Percentiles rank a stretch among this genome's conserved stretches.
Conservation (phyloP, 1,140 invertebrate species). For the Copidosoma floridanum region DNA sequence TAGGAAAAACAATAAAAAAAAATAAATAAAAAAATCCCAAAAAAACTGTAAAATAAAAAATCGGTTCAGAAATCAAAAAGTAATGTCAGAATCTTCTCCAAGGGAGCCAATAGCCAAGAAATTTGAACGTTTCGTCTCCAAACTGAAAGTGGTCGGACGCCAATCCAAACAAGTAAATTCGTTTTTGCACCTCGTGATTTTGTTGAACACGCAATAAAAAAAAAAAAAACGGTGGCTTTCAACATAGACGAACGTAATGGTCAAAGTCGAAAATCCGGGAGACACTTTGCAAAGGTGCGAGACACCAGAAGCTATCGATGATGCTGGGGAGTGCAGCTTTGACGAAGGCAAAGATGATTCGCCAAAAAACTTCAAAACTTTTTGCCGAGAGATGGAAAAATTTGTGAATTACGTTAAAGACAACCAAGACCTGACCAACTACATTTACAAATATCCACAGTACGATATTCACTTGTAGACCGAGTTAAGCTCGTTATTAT, state of each 20-base stretch:
- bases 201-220: no score
- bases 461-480: constrained; percentile 18
- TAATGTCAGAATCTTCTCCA: constrained; percentile 11
- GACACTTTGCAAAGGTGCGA: not conserved
- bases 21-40: constrained; percentile 4
- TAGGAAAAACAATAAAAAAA: not conserved
- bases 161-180: constrained; percentile 9
- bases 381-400: constrained; percentile 32
- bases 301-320: not conserved
- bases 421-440: constrained; percentile 28
- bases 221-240: no score
- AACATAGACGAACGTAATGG: not conserved
- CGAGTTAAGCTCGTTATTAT: not conserved
- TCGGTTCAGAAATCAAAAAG: no score
- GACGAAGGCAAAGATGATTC: not conserved
- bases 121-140: constrained; percentile 26
- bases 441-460: constrained; percentile 37
- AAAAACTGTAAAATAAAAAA: no score
- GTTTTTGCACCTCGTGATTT: not conserved
- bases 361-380: constrained; percentile 5
- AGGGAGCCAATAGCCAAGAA: not conserved
- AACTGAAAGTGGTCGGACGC: constrained; percentile 26
- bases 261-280: not conserved
- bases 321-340: not conserved
- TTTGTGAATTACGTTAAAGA: constrained; percentile 33